Evolutionary conservation across 1,140 invertebrate species (phyloP).

Genomic region (Papilio aristodemus): DNA sequence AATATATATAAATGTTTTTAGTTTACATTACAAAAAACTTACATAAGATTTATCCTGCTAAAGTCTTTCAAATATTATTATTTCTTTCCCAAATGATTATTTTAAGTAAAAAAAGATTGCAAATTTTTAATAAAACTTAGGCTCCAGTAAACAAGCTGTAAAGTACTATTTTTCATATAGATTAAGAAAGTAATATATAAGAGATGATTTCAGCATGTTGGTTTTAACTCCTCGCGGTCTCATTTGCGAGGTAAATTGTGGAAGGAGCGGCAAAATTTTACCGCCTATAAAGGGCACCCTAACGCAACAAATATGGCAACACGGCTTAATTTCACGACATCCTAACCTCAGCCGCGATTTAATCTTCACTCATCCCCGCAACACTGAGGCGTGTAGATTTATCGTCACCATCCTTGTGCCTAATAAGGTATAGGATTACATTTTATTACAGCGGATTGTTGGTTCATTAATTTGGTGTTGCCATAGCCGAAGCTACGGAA

Average conservation of each 20-base stretch:
- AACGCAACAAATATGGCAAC: slow-evolving; percentile 32
- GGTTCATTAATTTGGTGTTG: slow-evolving; percentile 32
- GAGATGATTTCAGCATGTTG: slow-evolving; percentile 8
- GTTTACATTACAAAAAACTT: too few relatives aligned
- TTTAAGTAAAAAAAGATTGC: too few relatives aligned
- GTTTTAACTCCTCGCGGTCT: slow-evolving; percentile 2
- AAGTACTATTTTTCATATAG: not conserved
- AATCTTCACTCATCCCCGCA: slow-evolving; percentile 32
- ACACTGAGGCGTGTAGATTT: slow-evolving; percentile 32
- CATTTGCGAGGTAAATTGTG: slow-evolving; percentile 4
- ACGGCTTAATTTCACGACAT: slow-evolving; percentile 34
- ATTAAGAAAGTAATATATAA: not conserved
- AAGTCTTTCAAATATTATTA: too few relatives aligned
- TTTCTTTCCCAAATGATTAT: too few relatives aligned
- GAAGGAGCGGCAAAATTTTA: slow-evolving; percentile 25
- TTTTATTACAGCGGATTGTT: slow-evolving; percentile 31
- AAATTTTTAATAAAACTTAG: too few relatives aligned
- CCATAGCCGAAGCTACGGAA: not conserved
- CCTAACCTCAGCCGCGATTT: slow-evolving; percentile 28
- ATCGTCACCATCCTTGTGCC: slow-evolving; percentile 28
- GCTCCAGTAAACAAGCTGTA: too few relatives aligned
- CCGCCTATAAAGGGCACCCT: slow-evolving; percentile 23
- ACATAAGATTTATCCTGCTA: too few relatives aligned
- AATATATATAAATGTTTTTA: too few relatives aligned
- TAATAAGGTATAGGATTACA: slow-evolving; percentile 35